Percentiles rank a stretch among this genome's conserved stretches.
Conservation (phyloP, 2,113 vertebrate genomes). For the Chloropsis hardwickii region DNA sequence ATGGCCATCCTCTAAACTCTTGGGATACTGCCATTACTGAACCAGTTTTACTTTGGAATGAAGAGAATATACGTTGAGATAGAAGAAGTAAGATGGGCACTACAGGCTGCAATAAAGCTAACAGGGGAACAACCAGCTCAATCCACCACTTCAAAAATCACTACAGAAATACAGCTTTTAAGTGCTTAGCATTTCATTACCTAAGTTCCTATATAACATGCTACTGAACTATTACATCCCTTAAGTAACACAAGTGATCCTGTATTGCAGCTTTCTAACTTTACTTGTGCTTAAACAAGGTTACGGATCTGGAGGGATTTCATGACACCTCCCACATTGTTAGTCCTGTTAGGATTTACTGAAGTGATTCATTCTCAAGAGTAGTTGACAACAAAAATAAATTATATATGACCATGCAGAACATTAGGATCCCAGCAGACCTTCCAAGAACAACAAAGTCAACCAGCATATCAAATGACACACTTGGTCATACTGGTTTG, state of each 20-base stretch:
- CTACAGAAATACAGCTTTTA: background rate
- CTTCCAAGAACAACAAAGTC: constrained; percentile 21
- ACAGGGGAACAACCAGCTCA: background rate
- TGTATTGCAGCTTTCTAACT: background rate
- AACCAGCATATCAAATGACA: background rate
- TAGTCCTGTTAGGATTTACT: background rate
- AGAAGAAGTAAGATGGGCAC: background rate
- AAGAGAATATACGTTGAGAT: background rate
- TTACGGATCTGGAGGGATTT: background rate
- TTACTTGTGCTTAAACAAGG: background rate
- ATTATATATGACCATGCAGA: background rate
- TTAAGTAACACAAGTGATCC: background rate
- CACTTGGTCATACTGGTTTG: background rate
- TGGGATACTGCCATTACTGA: background rate
- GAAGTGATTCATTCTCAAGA: background rate
- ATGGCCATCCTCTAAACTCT: background rate
- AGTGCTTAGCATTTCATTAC: background rate
- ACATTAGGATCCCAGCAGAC: background rate
- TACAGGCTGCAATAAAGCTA: background rate
- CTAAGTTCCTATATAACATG: background rate
- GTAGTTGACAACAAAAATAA: background rate
- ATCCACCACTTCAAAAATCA: background rate
- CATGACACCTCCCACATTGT: background rate
- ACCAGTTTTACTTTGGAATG: background rate
- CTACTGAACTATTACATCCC: background rate